Conservation (phyloP, 30 jellyfish, hydroid and myxozoan genomes). For the Calvadosia cruxmelitensis region DNA sequence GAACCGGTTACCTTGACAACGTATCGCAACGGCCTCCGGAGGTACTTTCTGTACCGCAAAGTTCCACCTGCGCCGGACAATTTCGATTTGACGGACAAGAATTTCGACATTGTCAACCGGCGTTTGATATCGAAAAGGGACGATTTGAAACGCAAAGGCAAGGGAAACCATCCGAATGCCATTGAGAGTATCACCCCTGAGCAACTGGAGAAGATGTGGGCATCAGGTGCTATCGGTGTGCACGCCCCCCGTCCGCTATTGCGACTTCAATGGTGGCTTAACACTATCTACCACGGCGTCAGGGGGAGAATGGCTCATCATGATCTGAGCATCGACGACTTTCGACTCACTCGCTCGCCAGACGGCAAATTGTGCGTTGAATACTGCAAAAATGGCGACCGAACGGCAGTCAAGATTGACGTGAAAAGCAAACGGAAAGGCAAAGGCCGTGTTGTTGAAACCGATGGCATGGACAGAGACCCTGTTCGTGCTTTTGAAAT, state of each 20-base stretch:
- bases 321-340: conserved; percentile 74
- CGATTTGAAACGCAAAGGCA: conserved; percentile 88
- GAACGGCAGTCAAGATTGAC: conserved; percentile 1
- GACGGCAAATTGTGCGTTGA: conserved; percentile 90
- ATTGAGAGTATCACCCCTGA: conserved; percentile 93
- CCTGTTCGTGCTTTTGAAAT: conserved; percentile 88
- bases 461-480: conserved; percentile 95
- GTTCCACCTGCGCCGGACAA: conserved; percentile 93
- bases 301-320: conserved; percentile 98
- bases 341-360: conserved; percentile 50
- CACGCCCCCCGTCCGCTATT: conserved; percentile 97
- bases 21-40: conserved; percentile 84
- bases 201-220: conserved; percentile 96
- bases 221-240: conserved; percentile 92
- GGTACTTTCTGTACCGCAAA: conserved; percentile 80
- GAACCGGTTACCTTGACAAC: conserved; percentile 98
- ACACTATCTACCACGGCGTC: conserved; percentile 90
- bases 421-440: conserved; percentile 63
- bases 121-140: conserved; percentile 81
- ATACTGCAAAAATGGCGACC: conserved; percentile 43
- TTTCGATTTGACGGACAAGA: conserved; percentile 89
- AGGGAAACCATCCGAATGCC: conserved; percentile 97
- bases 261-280: conserved; percentile 91
- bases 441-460: conserved; percentile 73
- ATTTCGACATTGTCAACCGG: conserved; percentile 81